Conservation (phyloP, 1,140 invertebrate genomes). For the Patella vulgata region DNA sequence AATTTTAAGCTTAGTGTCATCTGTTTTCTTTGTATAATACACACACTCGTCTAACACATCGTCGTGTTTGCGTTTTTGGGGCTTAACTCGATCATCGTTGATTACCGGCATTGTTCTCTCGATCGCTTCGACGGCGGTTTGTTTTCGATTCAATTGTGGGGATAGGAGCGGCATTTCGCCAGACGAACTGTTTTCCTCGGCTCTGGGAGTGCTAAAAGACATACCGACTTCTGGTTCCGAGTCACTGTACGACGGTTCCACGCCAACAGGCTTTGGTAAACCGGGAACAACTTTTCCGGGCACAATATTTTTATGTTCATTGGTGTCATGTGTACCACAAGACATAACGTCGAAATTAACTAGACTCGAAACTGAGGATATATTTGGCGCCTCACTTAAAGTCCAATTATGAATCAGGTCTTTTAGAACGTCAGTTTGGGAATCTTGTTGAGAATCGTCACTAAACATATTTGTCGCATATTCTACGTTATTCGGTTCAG, state of each 20-base stretch:
- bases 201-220: too few relatives aligned
- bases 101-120: too few relatives aligned
- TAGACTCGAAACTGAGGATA: too few relatives aligned
- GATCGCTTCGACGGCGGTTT: conserved; percentile 4
- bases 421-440: conserved; percentile 10
- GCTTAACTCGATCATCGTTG: conserved; percentile 5
- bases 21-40: conserved; percentile 16
- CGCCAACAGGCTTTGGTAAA: too few relatives aligned
- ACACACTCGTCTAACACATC: not conserved
- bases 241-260: too few relatives aligned
- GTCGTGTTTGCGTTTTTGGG: conserved; percentile 10
- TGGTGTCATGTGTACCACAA: too few relatives aligned
- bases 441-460: conserved; percentile 2
- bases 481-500: too few relatives aligned
- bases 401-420: conserved; percentile 3
- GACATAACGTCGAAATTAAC: too few relatives aligned
- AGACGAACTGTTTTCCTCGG: conserved; percentile 4
- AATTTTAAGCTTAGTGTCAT: conserved; percentile 32
- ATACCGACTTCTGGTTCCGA: too few relatives aligned
- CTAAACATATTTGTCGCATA: conserved; percentile 1
- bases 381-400: not conserved
- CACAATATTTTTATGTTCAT: too few relatives aligned
- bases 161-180: conserved; percentile 18
- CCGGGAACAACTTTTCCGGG: too few relatives aligned
- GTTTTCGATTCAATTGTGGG: conserved; percentile 9